Percentiles rank a stretch among this genome's conserved stretches.
Conservation (phyloP, 2,113 vertebrate species). For the Cebus imitator region DNA sequence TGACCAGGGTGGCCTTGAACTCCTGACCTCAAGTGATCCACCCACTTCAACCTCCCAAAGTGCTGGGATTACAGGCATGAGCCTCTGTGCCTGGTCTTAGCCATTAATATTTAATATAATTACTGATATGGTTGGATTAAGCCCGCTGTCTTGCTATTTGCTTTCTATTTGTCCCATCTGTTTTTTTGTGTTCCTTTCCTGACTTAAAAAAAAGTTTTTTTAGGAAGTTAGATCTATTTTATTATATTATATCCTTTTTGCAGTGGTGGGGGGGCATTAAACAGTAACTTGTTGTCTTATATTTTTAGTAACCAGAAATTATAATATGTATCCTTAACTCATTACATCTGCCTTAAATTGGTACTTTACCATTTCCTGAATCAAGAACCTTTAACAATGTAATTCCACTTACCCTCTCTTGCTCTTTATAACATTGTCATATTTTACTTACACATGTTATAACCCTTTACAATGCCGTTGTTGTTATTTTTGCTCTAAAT, state of each 20-base stretch:
- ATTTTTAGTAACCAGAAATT: neutral
- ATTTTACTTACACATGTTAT: neutral
- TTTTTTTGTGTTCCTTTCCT: neutral
- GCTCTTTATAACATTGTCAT: neutral
- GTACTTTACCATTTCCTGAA: neutral
- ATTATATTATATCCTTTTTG: neutral
- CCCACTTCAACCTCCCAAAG: too few species aligned
- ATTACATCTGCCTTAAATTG: neutral
- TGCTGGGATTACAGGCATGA: too few species aligned
- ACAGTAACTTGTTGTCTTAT: neutral
- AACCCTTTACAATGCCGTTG: neutral
- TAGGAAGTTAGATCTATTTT: neutral
- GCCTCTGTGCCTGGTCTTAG: too few species aligned
- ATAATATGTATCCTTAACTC: neutral
- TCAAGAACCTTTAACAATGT: neutral
- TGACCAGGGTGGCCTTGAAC: too few species aligned
- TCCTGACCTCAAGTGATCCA: too few species aligned
- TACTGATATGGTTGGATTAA: neutral
- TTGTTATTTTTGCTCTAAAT: neutral
- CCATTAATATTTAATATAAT: neutral
- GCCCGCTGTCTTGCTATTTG: neutral
- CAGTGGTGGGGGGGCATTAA: neutral
- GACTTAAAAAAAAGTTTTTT: too few species aligned
- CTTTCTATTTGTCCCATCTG: neutral
- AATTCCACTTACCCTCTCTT: neutral